A percentile compares a stretch with the other conserved stretches of the same genome.
phyloP scores from a whole-genome alignment of 2,888 invertebrate genomes.

The Pinctada fucata region DNA sequence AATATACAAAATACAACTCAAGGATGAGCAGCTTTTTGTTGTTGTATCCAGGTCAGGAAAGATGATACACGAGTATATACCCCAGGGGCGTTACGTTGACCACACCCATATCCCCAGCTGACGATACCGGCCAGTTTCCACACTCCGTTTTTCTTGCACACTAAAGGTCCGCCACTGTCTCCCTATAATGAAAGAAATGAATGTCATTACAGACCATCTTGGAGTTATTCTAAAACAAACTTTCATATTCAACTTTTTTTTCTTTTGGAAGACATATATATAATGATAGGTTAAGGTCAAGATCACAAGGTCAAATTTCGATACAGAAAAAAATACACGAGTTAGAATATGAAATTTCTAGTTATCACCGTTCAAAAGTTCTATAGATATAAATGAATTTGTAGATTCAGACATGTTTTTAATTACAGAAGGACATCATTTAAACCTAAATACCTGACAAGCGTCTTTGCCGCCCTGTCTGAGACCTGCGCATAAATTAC shows the following conservation, averaged over 20 bases:
- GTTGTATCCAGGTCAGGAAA: constrained; percentile 56
- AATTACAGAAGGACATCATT: neutral
- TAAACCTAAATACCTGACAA: constrained; percentile 48
- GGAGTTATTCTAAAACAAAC: too few species aligned
- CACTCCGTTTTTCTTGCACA: constrained; percentile 53
- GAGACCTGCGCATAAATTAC: constrained; percentile 54
- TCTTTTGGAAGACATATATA: too few species aligned
- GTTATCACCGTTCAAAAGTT: too few species aligned
- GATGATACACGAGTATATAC: constrained; percentile 65
- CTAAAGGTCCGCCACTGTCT: constrained; percentile 65
- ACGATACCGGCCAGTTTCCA: constrained; percentile 63
- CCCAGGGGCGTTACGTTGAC: constrained; percentile 55
- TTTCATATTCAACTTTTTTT: too few species aligned
- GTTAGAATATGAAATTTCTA: too few species aligned
- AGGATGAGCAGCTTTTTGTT: constrained; percentile 15
- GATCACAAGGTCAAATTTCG: too few species aligned
- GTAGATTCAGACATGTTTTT: too few species aligned
- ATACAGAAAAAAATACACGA: too few species aligned
- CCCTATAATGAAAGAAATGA: constrained; percentile 44
- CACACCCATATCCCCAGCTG: constrained; percentile 68
- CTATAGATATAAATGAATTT: too few species aligned
- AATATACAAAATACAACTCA: too few species aligned
- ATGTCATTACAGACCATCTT: too few species aligned
- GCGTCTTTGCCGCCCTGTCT: constrained; percentile 55
- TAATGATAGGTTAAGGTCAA: too few species aligned